These are phyloP conservation scores for Diorhabda sublineata DNA, from an alignment of 1,140 invertebrate species.

Conservation along the genomic window DNA sequence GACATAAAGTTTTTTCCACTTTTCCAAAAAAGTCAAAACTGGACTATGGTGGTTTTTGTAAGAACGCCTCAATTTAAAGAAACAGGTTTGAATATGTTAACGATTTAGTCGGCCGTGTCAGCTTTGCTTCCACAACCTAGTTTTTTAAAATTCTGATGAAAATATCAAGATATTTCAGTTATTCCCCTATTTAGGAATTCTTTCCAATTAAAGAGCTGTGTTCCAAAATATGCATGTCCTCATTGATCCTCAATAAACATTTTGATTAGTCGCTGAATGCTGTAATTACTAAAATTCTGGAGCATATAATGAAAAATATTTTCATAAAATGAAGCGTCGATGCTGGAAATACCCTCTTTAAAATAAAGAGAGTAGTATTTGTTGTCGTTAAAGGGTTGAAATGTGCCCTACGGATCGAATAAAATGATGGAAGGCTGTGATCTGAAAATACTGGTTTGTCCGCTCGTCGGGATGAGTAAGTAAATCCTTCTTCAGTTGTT, in stretches of 20 bases:
- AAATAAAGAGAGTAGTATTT: neutral
- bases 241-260: neutral
- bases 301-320: constrained; percentile 3
- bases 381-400: constrained; percentile 6
- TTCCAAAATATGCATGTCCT: neutral
- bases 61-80: too few relatives aligned
- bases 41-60: too few relatives aligned
- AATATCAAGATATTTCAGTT: too few relatives aligned
- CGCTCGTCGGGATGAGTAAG: constrained; percentile 37
- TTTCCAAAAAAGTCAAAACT: too few relatives aligned
- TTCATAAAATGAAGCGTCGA: neutral
- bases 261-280: neutral
- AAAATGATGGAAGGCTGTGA: constrained; percentile 31
- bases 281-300: neutral
- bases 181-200: too few relatives aligned
- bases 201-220: too few relatives aligned
- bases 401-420: constrained; percentile 12
- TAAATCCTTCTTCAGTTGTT: constrained; percentile 47
- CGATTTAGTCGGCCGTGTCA: too few relatives aligned
- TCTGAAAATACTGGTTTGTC: constrained; percentile 25
- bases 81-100: too few relatives aligned
- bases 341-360: neutral
- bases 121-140: too few relatives aligned
- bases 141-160: too few relatives aligned
- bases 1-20: too few relatives aligned